Percentiles rank a stretch among this genome's conserved stretches.
Conservation (phyloP, 64 coral and sea anemone species). For the Acropora tenuis region DNA sequence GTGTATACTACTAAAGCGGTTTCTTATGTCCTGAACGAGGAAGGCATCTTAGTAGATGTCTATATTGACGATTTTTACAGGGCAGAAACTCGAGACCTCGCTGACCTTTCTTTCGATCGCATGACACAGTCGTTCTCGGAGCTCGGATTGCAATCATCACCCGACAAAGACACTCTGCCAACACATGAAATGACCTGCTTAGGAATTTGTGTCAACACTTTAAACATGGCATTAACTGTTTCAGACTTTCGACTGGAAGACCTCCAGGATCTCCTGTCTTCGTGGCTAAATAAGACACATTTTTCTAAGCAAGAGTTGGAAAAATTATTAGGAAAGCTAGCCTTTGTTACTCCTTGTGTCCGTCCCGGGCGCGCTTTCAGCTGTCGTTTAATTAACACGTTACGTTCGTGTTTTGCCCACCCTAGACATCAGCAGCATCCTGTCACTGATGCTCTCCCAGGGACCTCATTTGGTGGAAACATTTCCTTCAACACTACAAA, state of each 20-base stretch:
- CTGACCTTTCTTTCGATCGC: constrained; percentile 6
- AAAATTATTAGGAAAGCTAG: constrained; percentile 38
- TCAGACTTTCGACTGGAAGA: constrained; percentile 22
- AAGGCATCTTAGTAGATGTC: constrained; percentile 23
- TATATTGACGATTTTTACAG: constrained; percentile 72
- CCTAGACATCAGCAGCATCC: not conserved
- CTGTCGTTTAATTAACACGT: constrained; percentile 52
- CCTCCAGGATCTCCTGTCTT: not conserved
- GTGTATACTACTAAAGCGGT: constrained; percentile 31
- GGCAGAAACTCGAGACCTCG: constrained; percentile 6
- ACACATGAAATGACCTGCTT: constrained; percentile 38
- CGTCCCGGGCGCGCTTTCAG: constrained; percentile 66
- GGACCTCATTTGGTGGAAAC: constrained; percentile 53
- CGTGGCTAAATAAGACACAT: constrained; percentile 27
- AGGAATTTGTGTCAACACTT: constrained; percentile 39
- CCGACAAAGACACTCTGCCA: constrained; percentile 40
- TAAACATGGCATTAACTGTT: constrained; percentile 46
- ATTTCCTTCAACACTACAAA: constrained; percentile 63
- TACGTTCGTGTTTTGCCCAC: constrained; percentile 13
- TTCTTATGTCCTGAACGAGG: constrained; percentile 32
- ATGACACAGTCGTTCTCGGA: constrained; percentile 25
- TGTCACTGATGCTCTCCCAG: constrained; percentile 15
- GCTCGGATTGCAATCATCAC: constrained; percentile 21
- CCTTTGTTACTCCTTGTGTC: constrained; percentile 51
- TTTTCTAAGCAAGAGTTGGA: constrained; percentile 23